Evolutionary conservation across 2,797 vertebrate species (phyloP).

Genomic region (Anguilla obscura): DNA sequence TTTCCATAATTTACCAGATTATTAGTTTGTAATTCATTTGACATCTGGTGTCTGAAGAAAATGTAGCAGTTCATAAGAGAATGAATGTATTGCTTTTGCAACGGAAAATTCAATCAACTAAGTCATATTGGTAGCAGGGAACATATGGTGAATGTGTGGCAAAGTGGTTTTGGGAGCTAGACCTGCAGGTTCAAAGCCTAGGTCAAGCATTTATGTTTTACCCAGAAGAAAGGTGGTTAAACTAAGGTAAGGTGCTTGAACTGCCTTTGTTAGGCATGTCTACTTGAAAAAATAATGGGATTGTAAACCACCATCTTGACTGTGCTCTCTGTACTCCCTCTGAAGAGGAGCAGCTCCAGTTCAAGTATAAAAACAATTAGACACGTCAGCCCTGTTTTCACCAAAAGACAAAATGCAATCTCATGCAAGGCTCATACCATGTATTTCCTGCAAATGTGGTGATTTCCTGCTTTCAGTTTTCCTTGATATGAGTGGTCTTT

Average conservation of each 20-base stretch:
- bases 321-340: neutral
- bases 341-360: neutral
- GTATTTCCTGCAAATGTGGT: neutral
- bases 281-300: neutral
- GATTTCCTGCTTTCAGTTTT: neutral
- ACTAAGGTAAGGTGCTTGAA: too few species aligned
- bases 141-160: neutral
- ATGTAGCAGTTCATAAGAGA: neutral
- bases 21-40: neutral
- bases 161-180: too few species aligned
- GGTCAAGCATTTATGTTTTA: too few species aligned
- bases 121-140: neutral
- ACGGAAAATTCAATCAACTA: neutral
- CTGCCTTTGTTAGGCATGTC: neutral
- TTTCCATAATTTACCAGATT: neutral
- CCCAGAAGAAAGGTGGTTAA: too few species aligned
- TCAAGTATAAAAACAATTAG: neutral
- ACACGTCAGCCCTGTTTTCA: neutral
- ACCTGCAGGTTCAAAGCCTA: too few species aligned
- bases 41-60: neutral
- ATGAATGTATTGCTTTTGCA: neutral
- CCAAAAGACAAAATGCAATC: neutral
- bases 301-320: neutral
- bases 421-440: neutral
- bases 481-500: neutral